Percentiles rank a stretch among this genome's conserved stretches.
These are phyloP conservation scores for Halcyon senegalensis DNA, from an alignment of 2,113 vertebrate genomes.

Conservation along the genomic window DNA sequence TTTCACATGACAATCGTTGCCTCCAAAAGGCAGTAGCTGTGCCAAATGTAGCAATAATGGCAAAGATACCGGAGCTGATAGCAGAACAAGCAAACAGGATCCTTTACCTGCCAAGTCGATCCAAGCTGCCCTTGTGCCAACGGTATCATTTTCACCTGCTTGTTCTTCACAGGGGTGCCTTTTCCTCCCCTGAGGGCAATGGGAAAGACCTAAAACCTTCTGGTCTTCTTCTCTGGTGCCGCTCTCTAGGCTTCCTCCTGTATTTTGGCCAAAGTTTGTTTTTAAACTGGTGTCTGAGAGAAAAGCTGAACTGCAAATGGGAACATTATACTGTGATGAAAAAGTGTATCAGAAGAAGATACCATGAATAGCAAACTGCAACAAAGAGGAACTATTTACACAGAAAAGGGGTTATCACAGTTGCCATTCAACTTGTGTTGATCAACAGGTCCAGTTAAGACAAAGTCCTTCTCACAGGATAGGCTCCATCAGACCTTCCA, in stretches of 20 bases:
- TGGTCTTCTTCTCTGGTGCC: neutral
- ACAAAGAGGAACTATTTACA: constrained; percentile 52
- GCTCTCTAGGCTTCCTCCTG: accelerated
- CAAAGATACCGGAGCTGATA: neutral
- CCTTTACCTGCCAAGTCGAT: neutral
- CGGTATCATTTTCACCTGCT: neutral
- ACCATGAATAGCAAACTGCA: neutral
- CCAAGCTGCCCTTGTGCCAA: neutral
- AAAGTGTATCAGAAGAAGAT: constrained; percentile 27
- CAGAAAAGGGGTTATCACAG: constrained; percentile 42
- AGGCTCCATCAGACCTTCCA: constrained; percentile 63
- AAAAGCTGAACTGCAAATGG: neutral
- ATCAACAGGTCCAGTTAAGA: constrained; percentile 65
- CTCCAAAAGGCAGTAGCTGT: neutral
- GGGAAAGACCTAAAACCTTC: neutral
- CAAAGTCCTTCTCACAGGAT: constrained; percentile 62
- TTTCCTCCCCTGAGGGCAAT: neutral
- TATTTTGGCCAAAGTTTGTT: neutral
- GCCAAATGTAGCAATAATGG: neutral
- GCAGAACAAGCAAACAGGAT: neutral
- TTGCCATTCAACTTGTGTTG: constrained; percentile 56
- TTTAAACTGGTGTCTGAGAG: neutral
- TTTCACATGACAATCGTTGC: neutral
- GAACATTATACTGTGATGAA: neutral
- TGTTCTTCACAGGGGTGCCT: neutral